A percentile compares a stretch with the other conserved stretches of the same genome.
These are phyloP conservation scores for Didymodactylos carnosus DNA, from an alignment of 2,888 invertebrate genomes.

Conservation along the genomic window DNA sequence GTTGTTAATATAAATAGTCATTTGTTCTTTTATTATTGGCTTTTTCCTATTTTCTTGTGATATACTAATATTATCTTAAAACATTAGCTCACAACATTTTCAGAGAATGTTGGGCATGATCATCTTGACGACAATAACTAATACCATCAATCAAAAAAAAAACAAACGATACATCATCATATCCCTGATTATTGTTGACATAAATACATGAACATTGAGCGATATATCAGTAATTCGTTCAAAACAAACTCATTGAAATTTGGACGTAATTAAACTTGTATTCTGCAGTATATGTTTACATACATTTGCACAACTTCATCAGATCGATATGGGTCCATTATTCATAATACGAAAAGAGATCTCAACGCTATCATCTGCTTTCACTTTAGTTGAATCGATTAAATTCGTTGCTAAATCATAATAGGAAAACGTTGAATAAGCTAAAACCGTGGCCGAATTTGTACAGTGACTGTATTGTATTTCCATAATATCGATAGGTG, in stretches of 20 bases:
- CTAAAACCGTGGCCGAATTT: slow-evolving; percentile 18
- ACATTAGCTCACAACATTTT: too few relatives aligned
- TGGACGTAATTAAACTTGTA: background rate
- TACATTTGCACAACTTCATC: background rate
- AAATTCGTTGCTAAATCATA: background rate
- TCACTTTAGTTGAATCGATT: background rate
- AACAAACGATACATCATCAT: too few relatives aligned
- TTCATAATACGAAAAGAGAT: background rate
- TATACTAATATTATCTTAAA: too few relatives aligned
- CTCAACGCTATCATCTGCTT: background rate
- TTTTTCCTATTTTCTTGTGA: too few relatives aligned
- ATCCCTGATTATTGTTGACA: too few relatives aligned
- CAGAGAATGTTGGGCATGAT: too few relatives aligned
- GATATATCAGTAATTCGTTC: background rate
- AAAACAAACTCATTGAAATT: background rate
- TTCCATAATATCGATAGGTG: background rate
- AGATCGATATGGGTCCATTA: background rate
- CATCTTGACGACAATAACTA: too few relatives aligned
- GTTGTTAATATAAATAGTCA: background rate
- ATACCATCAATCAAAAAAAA: too few relatives aligned
- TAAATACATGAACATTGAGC: too few relatives aligned
- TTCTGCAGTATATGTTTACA: background rate
- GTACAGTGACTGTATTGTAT: slow-evolving; percentile 7
- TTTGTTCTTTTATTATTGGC: background rate
- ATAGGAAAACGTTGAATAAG: slow-evolving; percentile 17